Percentiles rank a stretch among this genome's conserved stretches.
Conservation (phyloP, 2,888 invertebrate species). For the Malacosoma neustria region DNA sequence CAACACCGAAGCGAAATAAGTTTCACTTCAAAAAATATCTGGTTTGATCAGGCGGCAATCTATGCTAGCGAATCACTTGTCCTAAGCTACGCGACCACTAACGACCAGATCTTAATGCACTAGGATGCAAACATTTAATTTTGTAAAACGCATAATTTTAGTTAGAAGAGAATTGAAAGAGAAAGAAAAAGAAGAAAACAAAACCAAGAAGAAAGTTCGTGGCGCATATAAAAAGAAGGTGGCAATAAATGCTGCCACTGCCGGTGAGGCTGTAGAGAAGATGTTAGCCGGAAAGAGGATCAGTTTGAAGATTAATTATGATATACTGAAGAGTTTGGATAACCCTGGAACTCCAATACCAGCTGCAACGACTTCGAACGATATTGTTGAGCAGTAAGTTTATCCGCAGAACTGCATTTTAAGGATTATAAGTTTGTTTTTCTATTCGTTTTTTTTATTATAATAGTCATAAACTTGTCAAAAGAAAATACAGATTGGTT, state of each 20-base stretch:
- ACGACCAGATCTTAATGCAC: too few relatives aligned
- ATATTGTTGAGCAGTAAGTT: slow-evolving; percentile 21
- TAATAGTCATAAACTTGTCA: too few relatives aligned
- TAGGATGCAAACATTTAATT: too few relatives aligned
- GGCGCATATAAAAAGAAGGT: slow-evolving; percentile 77
- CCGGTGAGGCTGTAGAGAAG: slow-evolving; percentile 95
- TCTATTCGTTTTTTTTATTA: too few relatives aligned
- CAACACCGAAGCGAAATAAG: too few relatives aligned
- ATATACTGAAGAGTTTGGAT: slow-evolving; percentile 90
- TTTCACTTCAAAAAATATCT: too few relatives aligned
- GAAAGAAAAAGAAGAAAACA: slow-evolving; percentile 90
- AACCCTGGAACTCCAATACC: slow-evolving; percentile 39
- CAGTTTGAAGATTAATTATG: slow-evolving; percentile 98
- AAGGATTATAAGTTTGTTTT: too few relatives aligned
- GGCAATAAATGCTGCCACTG: slow-evolving; percentile 78
- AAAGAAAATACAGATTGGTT: too few relatives aligned
- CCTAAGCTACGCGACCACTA: too few relatives aligned
- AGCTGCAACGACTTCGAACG: slow-evolving; percentile 17
- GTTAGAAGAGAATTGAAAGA: slow-evolving; percentile 88
- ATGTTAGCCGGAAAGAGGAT: slow-evolving; percentile 96
- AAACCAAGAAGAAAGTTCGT: slow-evolving; percentile 86
- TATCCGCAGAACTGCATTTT: too few relatives aligned
- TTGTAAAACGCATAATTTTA: slow-evolving; percentile 37
- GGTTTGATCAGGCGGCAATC: too few relatives aligned
- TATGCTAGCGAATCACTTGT: too few relatives aligned